phyloP scores from a whole-genome alignment of 2,113 vertebrate genomes.

The Forbesichthys papilliferus region DNA sequence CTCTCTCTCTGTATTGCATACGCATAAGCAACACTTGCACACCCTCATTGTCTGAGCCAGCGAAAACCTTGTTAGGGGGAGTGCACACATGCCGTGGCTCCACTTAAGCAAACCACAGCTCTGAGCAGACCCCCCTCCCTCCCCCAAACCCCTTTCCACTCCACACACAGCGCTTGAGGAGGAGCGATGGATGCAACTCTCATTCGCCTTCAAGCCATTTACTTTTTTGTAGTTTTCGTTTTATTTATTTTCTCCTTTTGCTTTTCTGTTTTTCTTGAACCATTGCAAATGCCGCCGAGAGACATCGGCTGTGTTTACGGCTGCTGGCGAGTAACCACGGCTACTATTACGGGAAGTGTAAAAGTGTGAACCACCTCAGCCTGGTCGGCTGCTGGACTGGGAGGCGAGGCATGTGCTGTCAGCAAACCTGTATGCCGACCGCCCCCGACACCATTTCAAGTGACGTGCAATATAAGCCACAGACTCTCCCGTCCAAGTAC shows the following conservation, averaged over 20 bases:
- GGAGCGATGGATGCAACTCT: conserved; percentile 67
- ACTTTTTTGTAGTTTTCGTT: conserved; percentile 56
- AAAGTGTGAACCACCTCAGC: conserved; percentile 55
- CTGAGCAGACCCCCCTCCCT: neutral
- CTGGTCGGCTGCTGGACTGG: neutral
- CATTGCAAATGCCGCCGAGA: conserved; percentile 68
- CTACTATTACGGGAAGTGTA: conserved; percentile 62
- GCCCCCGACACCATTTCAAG: conserved; percentile 56
- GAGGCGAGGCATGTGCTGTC: neutral
- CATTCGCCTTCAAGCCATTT: conserved; percentile 72
- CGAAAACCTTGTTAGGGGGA: conserved; percentile 63
- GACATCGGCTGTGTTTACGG: conserved; percentile 41
- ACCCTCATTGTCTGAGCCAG: conserved; percentile 80
- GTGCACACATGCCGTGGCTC: conserved; percentile 60
- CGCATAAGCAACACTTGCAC: conserved; percentile 73
- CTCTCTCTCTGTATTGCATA: conserved; percentile 63
- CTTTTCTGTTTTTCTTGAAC: conserved; percentile 34
- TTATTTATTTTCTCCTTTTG: conserved; percentile 20
- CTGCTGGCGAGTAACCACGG: conserved; percentile 63
- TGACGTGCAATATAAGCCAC: conserved; percentile 79
- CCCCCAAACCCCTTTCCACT: conserved; percentile 1
- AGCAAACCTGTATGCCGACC: neutral
- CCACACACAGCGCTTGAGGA: conserved; percentile 63
- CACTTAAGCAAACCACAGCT: conserved; percentile 55
- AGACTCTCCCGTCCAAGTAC: conserved; percentile 76